These are phyloP conservation scores for Dreissena rostriformis DNA, from an alignment of 1,140 invertebrate species.

Conservation along the genomic window DNA sequence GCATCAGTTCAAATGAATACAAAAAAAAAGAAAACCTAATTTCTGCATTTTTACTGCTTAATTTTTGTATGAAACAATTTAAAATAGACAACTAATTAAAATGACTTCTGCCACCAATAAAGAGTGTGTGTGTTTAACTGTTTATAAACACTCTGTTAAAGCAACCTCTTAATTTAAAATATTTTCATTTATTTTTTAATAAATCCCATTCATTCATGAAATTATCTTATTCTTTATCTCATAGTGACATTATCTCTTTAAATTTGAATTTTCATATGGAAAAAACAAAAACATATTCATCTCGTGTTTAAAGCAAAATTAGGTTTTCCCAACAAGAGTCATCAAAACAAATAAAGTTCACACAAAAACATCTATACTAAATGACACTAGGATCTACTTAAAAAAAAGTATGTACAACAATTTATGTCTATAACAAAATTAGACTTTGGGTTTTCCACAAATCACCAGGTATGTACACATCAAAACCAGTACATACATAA, in stretches of 20 bases:
- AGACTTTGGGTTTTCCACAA: conserved; percentile 2
- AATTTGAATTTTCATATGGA: neutral
- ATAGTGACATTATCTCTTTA: neutral
- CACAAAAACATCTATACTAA: neutral
- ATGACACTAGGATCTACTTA: conserved; percentile 3
- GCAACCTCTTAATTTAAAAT: no score
- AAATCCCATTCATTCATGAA: neutral
- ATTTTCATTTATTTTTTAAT: no score
- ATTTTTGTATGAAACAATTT: no score
- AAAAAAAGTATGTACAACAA: conserved; percentile 37
- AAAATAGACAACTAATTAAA: no score
- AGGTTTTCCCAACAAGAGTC: neutral
- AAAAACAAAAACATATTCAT: neutral
- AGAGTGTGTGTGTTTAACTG: no score
- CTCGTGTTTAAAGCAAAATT: neutral
- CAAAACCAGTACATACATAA: neutral
- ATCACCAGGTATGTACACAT: neutral
- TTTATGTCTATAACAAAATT: conserved; percentile 26
- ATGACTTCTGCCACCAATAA: no score
- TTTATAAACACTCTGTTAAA: no score
- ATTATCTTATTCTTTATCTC: neutral
- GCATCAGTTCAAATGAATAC: no score
- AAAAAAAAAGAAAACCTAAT: no score
- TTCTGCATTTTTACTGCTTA: no score
- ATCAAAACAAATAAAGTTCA: neutral